A percentile compares a stretch with the other conserved stretches of the same genome.
Evolutionary conservation across 1,140 invertebrate species (phyloP).

Genomic region (Megathymus violae): DNA sequence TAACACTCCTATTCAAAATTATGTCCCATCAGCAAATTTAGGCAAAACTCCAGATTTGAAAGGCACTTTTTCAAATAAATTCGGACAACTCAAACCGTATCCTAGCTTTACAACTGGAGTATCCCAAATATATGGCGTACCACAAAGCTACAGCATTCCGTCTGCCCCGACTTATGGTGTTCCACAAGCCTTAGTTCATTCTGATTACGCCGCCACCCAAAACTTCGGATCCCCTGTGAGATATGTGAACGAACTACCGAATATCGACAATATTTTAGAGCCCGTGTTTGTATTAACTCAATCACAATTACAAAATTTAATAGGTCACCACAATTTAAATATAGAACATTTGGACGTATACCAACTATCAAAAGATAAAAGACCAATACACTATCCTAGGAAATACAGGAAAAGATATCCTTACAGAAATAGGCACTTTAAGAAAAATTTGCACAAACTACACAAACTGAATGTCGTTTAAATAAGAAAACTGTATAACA

Average conservation of each 20-base stretch:
- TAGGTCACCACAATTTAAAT: slow-evolving; percentile 68
- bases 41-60: slow-evolving; percentile 43
- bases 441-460: slow-evolving; percentile 60
- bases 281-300: slow-evolving; percentile 69
- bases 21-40: slow-evolving; percentile 41
- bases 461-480: slow-evolving; percentile 40
- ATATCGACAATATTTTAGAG: slow-evolving; percentile 46
- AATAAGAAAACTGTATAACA: neutral
- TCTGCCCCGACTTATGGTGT: slow-evolving; percentile 48
- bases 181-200: slow-evolving; percentile 26
- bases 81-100: slow-evolving; percentile 41
- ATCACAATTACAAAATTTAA: slow-evolving; percentile 60
- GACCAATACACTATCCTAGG: slow-evolving; percentile 39
- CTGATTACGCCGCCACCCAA: slow-evolving; percentile 12
- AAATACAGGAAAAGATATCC: slow-evolving; percentile 56
- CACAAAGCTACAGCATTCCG: slow-evolving; percentile 31
- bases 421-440: slow-evolving; percentile 47
- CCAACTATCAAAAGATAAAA: slow-evolving; percentile 52
- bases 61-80: slow-evolving; percentile 51
- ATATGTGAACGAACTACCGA: slow-evolving; percentile 36
- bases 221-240: slow-evolving; percentile 34
- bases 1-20: slow-evolving; percentile 36
- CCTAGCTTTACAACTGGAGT: slow-evolving; percentile 34
- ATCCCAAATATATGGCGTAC: slow-evolving; percentile 33
- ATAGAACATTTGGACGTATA: slow-evolving; percentile 71